Evolutionary conservation across 2,113 vertebrate species (phyloP), one percentile per base, ranked within the genome.

Genomic region (Nothocercus nigrocapillus): DNA sequence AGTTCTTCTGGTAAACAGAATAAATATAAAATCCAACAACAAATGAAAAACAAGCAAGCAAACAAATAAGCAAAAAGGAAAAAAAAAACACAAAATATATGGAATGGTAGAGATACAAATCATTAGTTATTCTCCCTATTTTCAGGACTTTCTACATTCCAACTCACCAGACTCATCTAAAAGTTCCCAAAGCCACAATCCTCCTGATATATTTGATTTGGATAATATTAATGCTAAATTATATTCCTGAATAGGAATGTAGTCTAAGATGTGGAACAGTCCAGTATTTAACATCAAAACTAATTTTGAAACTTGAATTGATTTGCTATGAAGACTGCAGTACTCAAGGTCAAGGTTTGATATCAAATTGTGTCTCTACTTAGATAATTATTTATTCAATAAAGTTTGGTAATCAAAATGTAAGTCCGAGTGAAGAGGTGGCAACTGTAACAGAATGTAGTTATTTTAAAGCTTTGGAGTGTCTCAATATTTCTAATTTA

Each of bases 381-480:
- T 76, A 85, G 38, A 45, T 45, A 87, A 72, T 49, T 82, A 76
- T 87, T 95, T 69, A 82, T 68, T 85, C 22, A 40, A 66, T 70
- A 4, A 77, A 80, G 6, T 42, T 32, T 54, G 3, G 11, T 82
- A 82, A 91, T 58, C n/a, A 72, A 79, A 93, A 87, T 51, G 18
- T 59, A 72, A 59, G 42, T 86, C 32, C 69, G 44, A n/a, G 72
- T 56, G 64, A 90, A 67, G 27, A 63, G 2, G 0, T 36, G 5
- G 8, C 72, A 18, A 85, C 76, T 59, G 47, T 91, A 93, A 79
- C 1, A 47, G 22, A 93, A 85, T 77, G 88, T 7, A 85, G n/a
- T 75, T 64, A 78, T 89, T 96, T 97, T n/a, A 87, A 79, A 83
- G 81, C 7, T 85, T 92, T 74, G 69, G 88, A 88, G 85, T 83